phyloP scores from a whole-genome alignment of 2,797 vertebrate genomes.

The Pogonophryne albipinna region DNA sequence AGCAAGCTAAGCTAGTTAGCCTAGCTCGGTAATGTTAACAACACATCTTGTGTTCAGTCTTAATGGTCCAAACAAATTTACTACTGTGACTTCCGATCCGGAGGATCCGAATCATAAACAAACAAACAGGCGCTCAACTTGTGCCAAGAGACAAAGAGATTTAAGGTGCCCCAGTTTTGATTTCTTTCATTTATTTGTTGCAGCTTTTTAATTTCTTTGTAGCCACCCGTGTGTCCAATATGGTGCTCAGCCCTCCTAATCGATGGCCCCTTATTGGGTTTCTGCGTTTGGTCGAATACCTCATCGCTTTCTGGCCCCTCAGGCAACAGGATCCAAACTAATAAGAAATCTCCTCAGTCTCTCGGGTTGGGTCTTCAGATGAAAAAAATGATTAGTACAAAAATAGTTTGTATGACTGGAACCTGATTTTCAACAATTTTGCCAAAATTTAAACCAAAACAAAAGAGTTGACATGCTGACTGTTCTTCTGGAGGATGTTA shows the following conservation, averaged over 20 bases:
- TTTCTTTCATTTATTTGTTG: slow-evolving; percentile 71
- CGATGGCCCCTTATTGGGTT: slow-evolving; percentile 87
- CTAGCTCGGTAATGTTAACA: background rate
- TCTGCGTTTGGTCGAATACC: slow-evolving; percentile 84
- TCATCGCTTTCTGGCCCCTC: slow-evolving; percentile 77
- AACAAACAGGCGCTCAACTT: slow-evolving; percentile 52
- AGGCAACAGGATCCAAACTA: slow-evolving; percentile 84
- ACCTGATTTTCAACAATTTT: slow-evolving; percentile 70
- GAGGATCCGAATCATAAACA: slow-evolving; percentile 43
- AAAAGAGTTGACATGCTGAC: slow-evolving; percentile 38
- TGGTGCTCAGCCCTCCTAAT: slow-evolving; percentile 81
- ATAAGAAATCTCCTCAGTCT: slow-evolving; percentile 83
- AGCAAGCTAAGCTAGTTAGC: background rate
- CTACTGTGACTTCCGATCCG: slow-evolving; percentile 38
- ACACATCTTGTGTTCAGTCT: slow-evolving; percentile 18
- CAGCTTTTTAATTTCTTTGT: slow-evolving; percentile 84
- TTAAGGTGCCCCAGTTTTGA: slow-evolving; percentile 59
- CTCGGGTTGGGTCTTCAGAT: slow-evolving; percentile 76
- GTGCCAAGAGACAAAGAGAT: slow-evolving; percentile 53
- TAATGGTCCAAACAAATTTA: slow-evolving; percentile 25
- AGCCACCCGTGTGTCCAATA: slow-evolving; percentile 84
- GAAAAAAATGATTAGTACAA: slow-evolving; percentile 78
- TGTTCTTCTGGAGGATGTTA: slow-evolving; percentile 28
- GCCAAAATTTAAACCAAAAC: slow-evolving; percentile 55
- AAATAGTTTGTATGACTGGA: slow-evolving; percentile 69